Percentiles rank a stretch among this genome's conserved stretches.
These are phyloP conservation scores for Suillia variegata DNA, from an alignment of 2,888 invertebrate species.

Conservation along the genomic window DNA sequence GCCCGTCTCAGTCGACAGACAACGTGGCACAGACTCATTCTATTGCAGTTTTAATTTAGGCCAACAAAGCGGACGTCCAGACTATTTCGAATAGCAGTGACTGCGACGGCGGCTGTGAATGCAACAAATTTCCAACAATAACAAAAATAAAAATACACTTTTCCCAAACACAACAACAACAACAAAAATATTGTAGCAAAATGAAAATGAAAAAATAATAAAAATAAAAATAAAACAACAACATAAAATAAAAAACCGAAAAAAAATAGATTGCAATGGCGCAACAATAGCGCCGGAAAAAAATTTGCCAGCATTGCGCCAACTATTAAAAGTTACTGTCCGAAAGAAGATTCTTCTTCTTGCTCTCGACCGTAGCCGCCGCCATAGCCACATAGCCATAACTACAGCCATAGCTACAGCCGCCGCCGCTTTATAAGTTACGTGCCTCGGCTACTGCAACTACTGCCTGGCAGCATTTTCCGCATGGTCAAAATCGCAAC, in stretches of 20 bases:
- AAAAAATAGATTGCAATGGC: background rate
- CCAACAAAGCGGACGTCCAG: constrained; percentile 17
- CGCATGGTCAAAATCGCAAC: background rate
- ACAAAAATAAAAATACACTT: too few species aligned
- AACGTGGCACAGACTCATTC: constrained; percentile 2
- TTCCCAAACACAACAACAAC: too few species aligned
- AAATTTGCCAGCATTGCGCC: background rate
- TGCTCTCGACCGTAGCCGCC: background rate
- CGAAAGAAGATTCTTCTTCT: background rate
- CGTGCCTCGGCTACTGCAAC: too few species aligned
- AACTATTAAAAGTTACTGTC: constrained; percentile 3
- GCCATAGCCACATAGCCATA: too few species aligned
- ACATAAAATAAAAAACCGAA: background rate
- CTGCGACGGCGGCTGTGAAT: background rate
- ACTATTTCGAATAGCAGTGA: background rate
- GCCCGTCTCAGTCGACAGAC: too few species aligned
- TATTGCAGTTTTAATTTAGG: constrained; percentile 15
- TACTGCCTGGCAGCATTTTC: background rate
- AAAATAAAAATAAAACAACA: background rate
- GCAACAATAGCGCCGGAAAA: background rate
- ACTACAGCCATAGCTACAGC: too few species aligned
- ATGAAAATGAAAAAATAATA: background rate
- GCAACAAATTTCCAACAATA: too few species aligned
- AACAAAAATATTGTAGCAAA: background rate
- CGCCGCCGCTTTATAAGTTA: too few species aligned